phyloP scores from a whole-genome alignment of 1,140 invertebrate species.

The Laodelphax striatellus region DNA sequence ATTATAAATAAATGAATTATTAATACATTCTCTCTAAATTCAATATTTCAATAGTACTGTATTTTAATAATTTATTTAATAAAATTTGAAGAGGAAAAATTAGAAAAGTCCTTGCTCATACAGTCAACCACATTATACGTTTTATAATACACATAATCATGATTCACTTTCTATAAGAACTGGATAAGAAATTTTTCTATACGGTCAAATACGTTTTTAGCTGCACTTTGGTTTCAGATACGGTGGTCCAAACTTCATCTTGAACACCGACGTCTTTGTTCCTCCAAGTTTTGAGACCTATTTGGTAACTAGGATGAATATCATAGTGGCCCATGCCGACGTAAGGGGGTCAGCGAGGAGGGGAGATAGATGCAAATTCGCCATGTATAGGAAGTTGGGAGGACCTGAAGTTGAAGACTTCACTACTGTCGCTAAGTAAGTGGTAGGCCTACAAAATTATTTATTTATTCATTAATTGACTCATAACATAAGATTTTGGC shows the following conservation, averaged over 20 bases:
- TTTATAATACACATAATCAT: too few species aligned
- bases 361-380: conserved; percentile 70
- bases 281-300: conserved; percentile 67
- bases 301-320: conserved; percentile 65
- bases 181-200: neutral
- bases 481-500: too few species aligned
- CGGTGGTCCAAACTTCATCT: conserved; percentile 72
- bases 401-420: conserved; percentile 83
- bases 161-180: neutral
- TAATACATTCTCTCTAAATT: too few species aligned
- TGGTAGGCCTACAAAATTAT: too few species aligned
- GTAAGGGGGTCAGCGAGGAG: conserved; percentile 76
- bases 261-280: conserved; percentile 63
- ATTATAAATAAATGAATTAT: too few species aligned
- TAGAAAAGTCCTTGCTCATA: too few species aligned
- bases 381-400: conserved; percentile 72
- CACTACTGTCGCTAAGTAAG: conserved; percentile 63
- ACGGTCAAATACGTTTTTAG: neutral
- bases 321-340: conserved; percentile 82
- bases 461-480: too few species aligned
- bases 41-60: too few species aligned
- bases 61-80: too few species aligned
- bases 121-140: too few species aligned
- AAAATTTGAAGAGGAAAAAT: too few species aligned
- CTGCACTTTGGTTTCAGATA: conserved; percentile 43